Base-by-base conservation (phyloP, 2,888 invertebrate species). In the Tinea semifulvella region DNA sequence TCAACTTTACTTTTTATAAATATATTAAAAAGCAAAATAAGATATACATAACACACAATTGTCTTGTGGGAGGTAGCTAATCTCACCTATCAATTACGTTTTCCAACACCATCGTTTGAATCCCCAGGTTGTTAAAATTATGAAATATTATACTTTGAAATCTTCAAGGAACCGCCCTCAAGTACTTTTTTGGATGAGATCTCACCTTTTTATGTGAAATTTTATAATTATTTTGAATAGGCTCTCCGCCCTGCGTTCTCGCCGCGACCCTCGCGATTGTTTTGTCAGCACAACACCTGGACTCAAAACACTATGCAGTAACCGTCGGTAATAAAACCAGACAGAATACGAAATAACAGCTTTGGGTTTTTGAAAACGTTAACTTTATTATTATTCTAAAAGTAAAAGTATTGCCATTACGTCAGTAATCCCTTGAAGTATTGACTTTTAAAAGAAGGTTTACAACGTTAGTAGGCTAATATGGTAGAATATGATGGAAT, bases 211-310 rank as follows among this genome's bases (percentile, higher is more conserved):
- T 66, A 63, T 56, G 60, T 63, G 59, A 57, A 69, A 71, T 75
- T 69, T 63, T 68, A 68, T 65, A 68, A 60, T 54, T 61, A 58
- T 56, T 71, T 65, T 77, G 74, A 75, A 75, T 71, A 65, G 64
- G 58, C 59, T 61, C 72, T 64, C 72, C 76, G 74, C 71, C 72
- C 73, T 27, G 16, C 62, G 63, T 72, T 73, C 62, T 63, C 65
- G 62, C 61, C 53, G 49, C 63, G 61, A 73, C 68, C 62, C 66
- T 59, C 69, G 42, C 39, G 72, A 79, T 79, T 80, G 80, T 80
- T 80, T 79, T 79, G 80, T 79, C 76, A 77, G 71, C 56, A 60
- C 61, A 69, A 77, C 80, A 80, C 80, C 77, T 79, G 79, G 79
- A 72, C 58, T 60, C 68, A 65, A 68, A 31, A 76, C 71, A 75